Conservation (phyloP, 2,113 vertebrate genomes). For the Morone chrysops region DNA sequence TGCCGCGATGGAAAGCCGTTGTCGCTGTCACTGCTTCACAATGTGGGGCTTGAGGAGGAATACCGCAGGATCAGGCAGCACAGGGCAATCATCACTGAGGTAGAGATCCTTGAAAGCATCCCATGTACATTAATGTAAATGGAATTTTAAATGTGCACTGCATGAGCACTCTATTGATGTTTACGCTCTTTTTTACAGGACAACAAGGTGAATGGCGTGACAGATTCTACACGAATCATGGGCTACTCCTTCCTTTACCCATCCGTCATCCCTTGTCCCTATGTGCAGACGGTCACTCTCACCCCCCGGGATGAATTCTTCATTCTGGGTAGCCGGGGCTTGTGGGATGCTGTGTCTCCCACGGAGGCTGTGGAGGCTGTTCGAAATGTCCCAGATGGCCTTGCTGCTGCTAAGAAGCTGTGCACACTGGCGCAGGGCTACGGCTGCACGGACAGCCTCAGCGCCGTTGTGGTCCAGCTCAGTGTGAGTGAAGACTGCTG, state of each 20-base stretch:
- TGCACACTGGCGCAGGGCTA: constrained; percentile 97
- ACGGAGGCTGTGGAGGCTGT: constrained; percentile 92
- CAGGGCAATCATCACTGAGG: constrained; percentile 97
- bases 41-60: constrained; percentile 92
- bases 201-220: constrained; percentile 98
- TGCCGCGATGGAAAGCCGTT: constrained; percentile 95
- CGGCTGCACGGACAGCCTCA: constrained; percentile 94
- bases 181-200: constrained; percentile 83
- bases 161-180: not conserved
- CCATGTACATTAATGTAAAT: not conserved
- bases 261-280: constrained; percentile 92
- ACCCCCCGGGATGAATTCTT: constrained; percentile 97
- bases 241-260: constrained; percentile 99
- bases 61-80: constrained; percentile 91
- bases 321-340: constrained; percentile 94
- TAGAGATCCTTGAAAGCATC: constrained; percentile 64
- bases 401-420: constrained; percentile 96
- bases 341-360: constrained; percentile 92
- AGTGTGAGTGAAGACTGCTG: constrained; percentile 96
- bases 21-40: constrained; percentile 90
- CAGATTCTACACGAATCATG: constrained; percentile 95
- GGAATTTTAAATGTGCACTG: not conserved
- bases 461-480: constrained; percentile 96
- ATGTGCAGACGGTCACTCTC: constrained; percentile 93
- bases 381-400: constrained; percentile 92